Evolutionary conservation across 2,888 invertebrate species (phyloP), one percentile per base, ranked within the genome.

Genomic region (Caenorhabditis parvicauda): DNA sequence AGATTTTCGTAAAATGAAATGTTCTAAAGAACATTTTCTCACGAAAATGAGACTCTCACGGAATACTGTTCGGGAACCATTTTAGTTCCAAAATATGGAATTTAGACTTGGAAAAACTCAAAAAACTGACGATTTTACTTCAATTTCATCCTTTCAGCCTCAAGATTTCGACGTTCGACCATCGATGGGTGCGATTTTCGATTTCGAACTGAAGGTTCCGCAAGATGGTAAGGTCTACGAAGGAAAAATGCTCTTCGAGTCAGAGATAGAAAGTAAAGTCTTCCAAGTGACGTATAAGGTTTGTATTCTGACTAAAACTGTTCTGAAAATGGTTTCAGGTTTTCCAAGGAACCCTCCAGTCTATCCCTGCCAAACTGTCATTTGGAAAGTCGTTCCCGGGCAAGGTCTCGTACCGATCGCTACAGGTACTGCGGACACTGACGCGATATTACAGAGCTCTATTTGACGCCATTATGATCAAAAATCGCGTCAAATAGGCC

Each of bases 141-240:
- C n/a, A n/a, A n/a, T n/a, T n/a, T n/a, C n/a, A n/a, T n/a, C 7
- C 9, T 37, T 62, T 42, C 27, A 70, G 53, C 69, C 71, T 2
- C 47, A 54, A 12, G 74, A 79, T 55, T 66, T 79, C 17, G 67
- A 64, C 22, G 59, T 80, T 21, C 61, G 67, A 0, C 66, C 73
- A 9, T 25, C 62, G 43, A 59, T 48, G 78, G 87, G 87, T 82
- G 88, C 88, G 45, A 86, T 89, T 62, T 88, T 90, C 81, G 87
- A 87, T 76, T 84, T 90, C 57, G 86, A 87, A 63, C 86, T 91
- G 12, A 86, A 87, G 66, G 87, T 88, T 43, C 88, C 89, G 0
- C 85, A 86, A 70, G 84, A 86, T 44, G 64, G 64, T 9, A 21
- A 41, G 0, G 54, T 63, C 17, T 27, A 46, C 27, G 53, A 58